Evolutionary conservation across 2,113 vertebrate species (phyloP), one percentile per base, ranked within the genome.

Genomic region (Cromileptes altivelis): DNA sequence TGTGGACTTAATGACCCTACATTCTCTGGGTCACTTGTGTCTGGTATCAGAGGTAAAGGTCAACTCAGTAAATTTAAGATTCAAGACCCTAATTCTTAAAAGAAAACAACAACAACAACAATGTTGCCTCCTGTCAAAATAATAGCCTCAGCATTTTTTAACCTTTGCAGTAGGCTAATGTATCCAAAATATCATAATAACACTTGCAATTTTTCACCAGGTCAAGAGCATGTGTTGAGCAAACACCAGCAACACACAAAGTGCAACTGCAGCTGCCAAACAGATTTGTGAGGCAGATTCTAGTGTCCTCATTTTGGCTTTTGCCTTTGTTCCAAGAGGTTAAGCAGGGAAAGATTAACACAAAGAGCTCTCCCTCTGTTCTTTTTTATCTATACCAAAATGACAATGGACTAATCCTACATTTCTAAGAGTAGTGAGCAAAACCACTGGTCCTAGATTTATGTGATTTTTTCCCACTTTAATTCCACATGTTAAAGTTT

Each of bases 321-420:
- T 79, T 76, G 73, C 63, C 70, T 83, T 88, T 91, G 67, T 87
- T 82, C 73, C 61, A 69, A 65, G 58, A 27, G 37, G 77, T 86
- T 85, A 45, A 78, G 21, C 58, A 75, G 53, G 79, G 47, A 55
- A 47, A 49, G 72, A 85, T 84, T 70, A 71, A 70, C 71, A 74
- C 12, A 82, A 80, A 77, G 57, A 76, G 64, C 45, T 84, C 57
- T 75, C 49, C 45, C 68, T 69, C 76, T 83, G 62, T 11, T 18
- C 13, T n/a, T 40, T 76, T 80, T 37, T 30, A 71, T 77, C 65
- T 73, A 10, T 12, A 68, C 25, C 65, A 82, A 68, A 81, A 53
- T 53, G 12, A 30, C 68, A 30, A 55, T 42, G 73, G 58, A 37
- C 2, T 17, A 80, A 62, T 53, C 13, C 50, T 63, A 33, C 13